Evolutionary conservation across 2,888 invertebrate genomes (phyloP).

Genomic region (Lydus trimaculatus): DNA sequence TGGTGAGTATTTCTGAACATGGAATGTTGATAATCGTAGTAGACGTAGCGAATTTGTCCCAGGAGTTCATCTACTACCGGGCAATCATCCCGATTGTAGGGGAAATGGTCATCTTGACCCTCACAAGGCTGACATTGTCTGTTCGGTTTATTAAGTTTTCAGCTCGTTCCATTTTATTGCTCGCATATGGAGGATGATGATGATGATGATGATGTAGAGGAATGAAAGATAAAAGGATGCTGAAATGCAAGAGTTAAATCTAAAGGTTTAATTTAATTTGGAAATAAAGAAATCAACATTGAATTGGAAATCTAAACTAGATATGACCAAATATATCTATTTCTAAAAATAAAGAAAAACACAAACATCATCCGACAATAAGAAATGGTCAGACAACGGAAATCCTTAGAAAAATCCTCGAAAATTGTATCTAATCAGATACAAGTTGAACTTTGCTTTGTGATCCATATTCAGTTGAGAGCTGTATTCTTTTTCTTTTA

Average conservation of each 20-base stretch:
- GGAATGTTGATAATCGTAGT: slow-evolving; percentile 58
- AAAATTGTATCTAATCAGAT: neutral
- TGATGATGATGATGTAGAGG: neutral
- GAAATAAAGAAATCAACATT: neutral
- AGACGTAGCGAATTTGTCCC: slow-evolving; percentile 35
- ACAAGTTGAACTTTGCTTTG: neutral
- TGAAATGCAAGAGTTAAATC: neutral
- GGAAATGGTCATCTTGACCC: slow-evolving; percentile 50
- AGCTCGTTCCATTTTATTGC: slow-evolving; percentile 34
- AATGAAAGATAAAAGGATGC: neutral
- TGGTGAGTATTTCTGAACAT: slow-evolving; percentile 52
- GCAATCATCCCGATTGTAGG: slow-evolving; percentile 48
- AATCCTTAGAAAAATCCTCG: neutral
- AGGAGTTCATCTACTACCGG: slow-evolving; percentile 42
- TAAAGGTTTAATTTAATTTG: neutral
- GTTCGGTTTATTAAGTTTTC: slow-evolving; percentile 46
- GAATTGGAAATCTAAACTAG: neutral
- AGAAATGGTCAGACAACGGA: neutral
- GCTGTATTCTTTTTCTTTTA: neutral
- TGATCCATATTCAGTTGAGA: neutral
- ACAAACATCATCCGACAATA: neutral
- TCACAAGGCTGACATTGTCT: slow-evolving; percentile 35
- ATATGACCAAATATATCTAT: neutral
- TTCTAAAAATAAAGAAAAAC: neutral
- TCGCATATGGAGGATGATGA: slow-evolving; percentile 1